Evolutionary conservation across 1,140 invertebrate species (phyloP).

Genomic region (Papilio machaon): DNA sequence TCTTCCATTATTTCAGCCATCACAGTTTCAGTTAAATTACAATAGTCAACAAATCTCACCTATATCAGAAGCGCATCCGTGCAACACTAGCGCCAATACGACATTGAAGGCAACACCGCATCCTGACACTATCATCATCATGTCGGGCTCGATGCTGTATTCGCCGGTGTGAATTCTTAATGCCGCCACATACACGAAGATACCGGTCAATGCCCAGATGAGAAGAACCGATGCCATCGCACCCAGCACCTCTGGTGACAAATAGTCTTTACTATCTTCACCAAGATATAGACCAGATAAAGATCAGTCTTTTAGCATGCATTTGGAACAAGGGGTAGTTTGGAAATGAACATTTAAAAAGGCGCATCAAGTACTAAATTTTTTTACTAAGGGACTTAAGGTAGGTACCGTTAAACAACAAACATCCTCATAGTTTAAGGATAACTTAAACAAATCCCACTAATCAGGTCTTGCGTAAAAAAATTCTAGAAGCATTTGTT

Average conservation of each 20-base stretch:
- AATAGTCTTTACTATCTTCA: not conserved
- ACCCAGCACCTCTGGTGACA: slow-evolving; percentile 84
- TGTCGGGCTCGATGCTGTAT: slow-evolving; percentile 90
- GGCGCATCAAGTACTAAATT: too few relatives aligned
- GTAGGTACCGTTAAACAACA: not conserved
- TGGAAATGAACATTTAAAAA: too few relatives aligned
- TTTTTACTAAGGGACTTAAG: too few relatives aligned
- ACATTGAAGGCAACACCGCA: slow-evolving; percentile 93
- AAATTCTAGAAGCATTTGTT: not conserved
- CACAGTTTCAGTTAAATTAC: too few relatives aligned
- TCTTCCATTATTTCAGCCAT: too few relatives aligned
- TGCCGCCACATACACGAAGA: slow-evolving; percentile 92
- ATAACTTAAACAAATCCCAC: too few relatives aligned
- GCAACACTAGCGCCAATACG: slow-evolving; percentile 90
- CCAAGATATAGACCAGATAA: too few relatives aligned
- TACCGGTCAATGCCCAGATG: slow-evolving; percentile 94
- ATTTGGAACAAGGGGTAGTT: too few relatives aligned
- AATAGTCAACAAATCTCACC: slow-evolving; percentile 50
- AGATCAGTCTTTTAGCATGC: too few relatives aligned
- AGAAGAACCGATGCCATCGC: slow-evolving; percentile 85
- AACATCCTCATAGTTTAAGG: too few relatives aligned
- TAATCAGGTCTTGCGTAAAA: not conserved
- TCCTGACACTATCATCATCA: slow-evolving; percentile 94
- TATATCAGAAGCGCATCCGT: slow-evolving; percentile 83
- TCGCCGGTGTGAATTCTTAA: slow-evolving; percentile 87